phyloP scores from a whole-genome alignment of 2,797 vertebrate genomes.

The Ctenopoma multispine region DNA sequence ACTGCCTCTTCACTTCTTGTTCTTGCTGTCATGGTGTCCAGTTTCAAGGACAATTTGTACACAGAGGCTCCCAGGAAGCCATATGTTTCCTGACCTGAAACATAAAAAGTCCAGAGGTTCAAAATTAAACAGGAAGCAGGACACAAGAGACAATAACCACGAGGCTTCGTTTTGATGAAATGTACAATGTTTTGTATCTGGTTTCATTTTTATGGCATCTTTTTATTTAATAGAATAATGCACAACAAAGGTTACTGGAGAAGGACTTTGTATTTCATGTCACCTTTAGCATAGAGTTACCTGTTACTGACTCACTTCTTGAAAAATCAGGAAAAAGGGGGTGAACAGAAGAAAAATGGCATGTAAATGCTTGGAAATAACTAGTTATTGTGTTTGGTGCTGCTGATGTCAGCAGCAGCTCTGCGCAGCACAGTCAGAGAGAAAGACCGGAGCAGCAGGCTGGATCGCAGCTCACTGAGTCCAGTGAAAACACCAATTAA shows the following conservation, averaged over 20 bases:
- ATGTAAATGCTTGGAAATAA: background rate
- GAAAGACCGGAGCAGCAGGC: background rate
- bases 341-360: background rate
- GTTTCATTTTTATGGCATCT: background rate
- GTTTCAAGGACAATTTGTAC: constrained; percentile 61
- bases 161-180: background rate
- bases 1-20: constrained; percentile 53
- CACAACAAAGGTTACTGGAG: background rate
- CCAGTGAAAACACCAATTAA: constrained; percentile 14
- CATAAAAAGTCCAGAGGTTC: constrained; percentile 2
- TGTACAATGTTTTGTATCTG: background rate
- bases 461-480: constrained; percentile 2
- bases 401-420: background rate
- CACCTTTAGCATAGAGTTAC: background rate
- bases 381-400: background rate
- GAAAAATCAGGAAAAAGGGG: background rate
- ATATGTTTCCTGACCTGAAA: constrained; percentile 78
- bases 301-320: background rate
- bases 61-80: constrained; percentile 65
- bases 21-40: constrained; percentile 18
- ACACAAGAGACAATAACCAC: background rate
- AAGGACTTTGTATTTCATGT: background rate
- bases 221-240: background rate
- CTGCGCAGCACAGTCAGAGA: background rate
- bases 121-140: constrained; percentile 23